These are phyloP conservation scores for Rostrhamus sociabilis DNA, from an alignment of 2,797 vertebrate genomes.

Conservation along the genomic window DNA sequence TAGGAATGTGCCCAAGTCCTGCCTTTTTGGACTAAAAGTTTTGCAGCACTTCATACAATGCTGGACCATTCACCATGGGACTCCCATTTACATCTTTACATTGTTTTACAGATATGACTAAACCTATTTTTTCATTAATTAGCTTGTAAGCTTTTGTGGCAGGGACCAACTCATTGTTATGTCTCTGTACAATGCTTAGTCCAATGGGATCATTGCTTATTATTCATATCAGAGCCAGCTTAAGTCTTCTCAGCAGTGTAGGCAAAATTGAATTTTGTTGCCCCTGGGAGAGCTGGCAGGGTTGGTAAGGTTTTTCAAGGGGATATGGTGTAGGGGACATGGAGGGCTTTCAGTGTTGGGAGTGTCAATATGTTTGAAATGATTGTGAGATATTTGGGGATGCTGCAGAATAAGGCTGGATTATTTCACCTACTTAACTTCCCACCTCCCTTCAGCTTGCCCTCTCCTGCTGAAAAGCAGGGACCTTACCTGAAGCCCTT, in stretches of 20 bases:
- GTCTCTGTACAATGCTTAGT: background rate
- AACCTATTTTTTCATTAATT: conserved; percentile 42
- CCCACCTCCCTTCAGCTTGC: background rate
- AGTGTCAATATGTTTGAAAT: background rate
- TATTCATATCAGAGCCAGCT: conserved; percentile 43
- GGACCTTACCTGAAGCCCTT: background rate
- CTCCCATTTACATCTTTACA: background rate
- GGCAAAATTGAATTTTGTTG: conserved; percentile 58
- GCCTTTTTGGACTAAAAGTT: background rate
- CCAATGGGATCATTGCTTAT: conserved; percentile 36
- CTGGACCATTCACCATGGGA: background rate
- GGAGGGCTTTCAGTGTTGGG: background rate
- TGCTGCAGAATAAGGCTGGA: background rate
- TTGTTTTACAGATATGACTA: background rate
- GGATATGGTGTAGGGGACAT: background rate
- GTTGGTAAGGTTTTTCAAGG: background rate
- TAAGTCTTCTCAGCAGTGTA: background rate
- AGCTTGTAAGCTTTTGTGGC: conserved; percentile 35
- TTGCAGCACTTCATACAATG: background rate
- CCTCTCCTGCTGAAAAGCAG: background rate
- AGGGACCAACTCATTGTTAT: background rate
- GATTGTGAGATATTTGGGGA: background rate
- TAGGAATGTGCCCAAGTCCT: background rate
- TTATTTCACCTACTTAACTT: background rate
- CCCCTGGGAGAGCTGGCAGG: background rate